Conservation (phyloP, 2,888 invertebrate species). For the Callosobruchus maculatus region DNA sequence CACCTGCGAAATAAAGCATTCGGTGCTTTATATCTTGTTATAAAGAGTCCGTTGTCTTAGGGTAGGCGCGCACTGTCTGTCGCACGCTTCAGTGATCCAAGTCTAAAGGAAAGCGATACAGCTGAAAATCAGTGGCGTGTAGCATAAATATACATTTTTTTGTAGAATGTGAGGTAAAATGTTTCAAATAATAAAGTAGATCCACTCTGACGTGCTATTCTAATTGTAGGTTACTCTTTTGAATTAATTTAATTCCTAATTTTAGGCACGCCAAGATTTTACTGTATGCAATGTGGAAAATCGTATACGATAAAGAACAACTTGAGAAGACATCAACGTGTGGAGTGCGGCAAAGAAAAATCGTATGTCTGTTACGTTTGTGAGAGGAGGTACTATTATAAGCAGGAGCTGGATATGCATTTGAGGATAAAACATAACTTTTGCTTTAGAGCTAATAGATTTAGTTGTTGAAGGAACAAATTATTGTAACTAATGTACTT, state of each 20-base stretch:
- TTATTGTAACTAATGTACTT: no score
- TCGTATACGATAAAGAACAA: conserved; percentile 29
- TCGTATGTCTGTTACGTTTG: conserved; percentile 30
- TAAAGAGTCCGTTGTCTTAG: no score
- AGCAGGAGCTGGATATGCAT: conserved; percentile 33
- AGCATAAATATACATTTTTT: no score
- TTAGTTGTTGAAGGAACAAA: background rate
- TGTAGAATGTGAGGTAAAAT: background rate
- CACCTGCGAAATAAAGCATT: no score
- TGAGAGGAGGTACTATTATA: conserved; percentile 33
- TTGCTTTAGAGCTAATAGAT: conserved; percentile 13
- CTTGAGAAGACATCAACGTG: conserved; percentile 30
- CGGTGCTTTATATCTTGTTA: no score
- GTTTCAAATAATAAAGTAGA: background rate
- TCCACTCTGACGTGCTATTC: background rate
- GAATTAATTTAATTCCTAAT: background rate
- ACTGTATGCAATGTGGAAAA: conserved; percentile 25
- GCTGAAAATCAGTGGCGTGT: no score
- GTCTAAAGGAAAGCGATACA: no score
- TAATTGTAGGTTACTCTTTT: background rate
- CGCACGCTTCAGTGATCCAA: no score
- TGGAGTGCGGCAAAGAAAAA: conserved; percentile 38
- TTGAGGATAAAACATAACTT: conserved; percentile 26
- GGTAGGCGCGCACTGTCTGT: no score
- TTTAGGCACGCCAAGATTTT: conserved; percentile 5